Percentiles rank a stretch among this genome's conserved stretches.
phyloP scores from a whole-genome alignment of 1,140 invertebrate genomes.

The Nilaparvata lugens region DNA sequence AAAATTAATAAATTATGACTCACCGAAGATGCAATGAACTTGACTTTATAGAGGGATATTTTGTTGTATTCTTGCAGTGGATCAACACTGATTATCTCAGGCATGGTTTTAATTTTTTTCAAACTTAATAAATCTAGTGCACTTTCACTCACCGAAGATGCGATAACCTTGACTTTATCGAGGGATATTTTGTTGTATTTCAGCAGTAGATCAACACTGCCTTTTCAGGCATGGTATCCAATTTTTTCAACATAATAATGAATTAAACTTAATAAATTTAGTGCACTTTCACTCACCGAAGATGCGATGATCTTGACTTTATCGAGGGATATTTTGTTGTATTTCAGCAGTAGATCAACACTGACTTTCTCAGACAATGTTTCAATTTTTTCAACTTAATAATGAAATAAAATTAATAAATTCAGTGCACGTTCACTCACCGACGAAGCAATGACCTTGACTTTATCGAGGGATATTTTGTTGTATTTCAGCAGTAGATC shows the following conservation, averaged over 20 bases:
- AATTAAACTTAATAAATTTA: too few species aligned
- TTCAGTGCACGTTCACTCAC: too few species aligned
- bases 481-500: slow-evolving; percentile 35
- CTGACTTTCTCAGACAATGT: too few species aligned
- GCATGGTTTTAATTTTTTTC: slow-evolving; percentile 46
- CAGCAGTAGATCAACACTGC: slow-evolving; percentile 33
- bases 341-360: slow-evolving; percentile 34
- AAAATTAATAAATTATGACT: slow-evolving; percentile 20
- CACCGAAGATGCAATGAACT: slow-evolving; percentile 36
- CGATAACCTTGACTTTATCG: slow-evolving; percentile 35
- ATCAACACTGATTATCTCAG: slow-evolving; percentile 31
- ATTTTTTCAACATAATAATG: too few species aligned
- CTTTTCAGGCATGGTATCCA: too few species aligned
- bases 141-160: too few species aligned
- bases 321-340: slow-evolving; percentile 34
- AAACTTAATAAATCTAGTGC: too few species aligned
- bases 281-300: too few species aligned
- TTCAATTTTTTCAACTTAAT: too few species aligned
- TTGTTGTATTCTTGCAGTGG: slow-evolving; percentile 34
- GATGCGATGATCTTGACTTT: slow-evolving; percentile 36
- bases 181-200: slow-evolving; percentile 35
- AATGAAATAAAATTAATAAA: too few species aligned
- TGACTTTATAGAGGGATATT: slow-evolving; percentile 37
- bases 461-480: slow-evolving; percentile 34
- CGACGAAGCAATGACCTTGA: slow-evolving; percentile 36